These are phyloP conservation scores for Sylvia borin DNA, from an alignment of 2,797 vertebrate genomes.

Conservation along the genomic window DNA sequence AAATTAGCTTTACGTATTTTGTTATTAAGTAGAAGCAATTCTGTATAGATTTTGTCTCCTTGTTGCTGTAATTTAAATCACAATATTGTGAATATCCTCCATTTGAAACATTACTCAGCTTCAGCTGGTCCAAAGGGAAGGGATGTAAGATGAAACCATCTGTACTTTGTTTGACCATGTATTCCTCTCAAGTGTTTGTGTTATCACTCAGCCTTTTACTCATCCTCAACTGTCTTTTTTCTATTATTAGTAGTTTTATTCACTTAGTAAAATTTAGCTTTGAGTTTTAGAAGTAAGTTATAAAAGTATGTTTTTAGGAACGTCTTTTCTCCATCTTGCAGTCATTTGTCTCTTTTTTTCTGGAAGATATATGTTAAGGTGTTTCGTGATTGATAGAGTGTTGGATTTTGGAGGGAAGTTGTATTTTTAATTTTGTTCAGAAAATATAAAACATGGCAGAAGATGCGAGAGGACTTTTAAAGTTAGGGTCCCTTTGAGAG, in stretches of 20 bases:
- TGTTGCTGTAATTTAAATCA: neutral
- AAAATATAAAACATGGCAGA: neutral
- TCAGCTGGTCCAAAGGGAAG: neutral
- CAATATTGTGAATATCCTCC: neutral
- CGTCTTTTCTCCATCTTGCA: neutral
- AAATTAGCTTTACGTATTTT: neutral
- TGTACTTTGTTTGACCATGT: neutral
- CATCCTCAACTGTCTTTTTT: neutral
- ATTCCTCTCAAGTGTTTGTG: neutral
- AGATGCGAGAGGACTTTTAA: neutral
- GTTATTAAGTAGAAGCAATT: neutral
- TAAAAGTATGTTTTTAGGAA: neutral
- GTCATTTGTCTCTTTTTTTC: neutral
- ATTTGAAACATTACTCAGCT: neutral
- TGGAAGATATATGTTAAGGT: neutral
- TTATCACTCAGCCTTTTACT: neutral
- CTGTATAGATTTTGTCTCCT: constrained; percentile 1
- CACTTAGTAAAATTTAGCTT: neutral
- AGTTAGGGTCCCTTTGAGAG: no score
- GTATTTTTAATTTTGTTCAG: neutral
- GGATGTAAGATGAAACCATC: neutral
- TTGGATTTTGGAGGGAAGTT: neutral
- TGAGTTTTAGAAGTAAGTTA: neutral
- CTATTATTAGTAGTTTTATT: neutral
- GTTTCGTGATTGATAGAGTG: neutral